phyloP scores from a whole-genome alignment of 1,140 invertebrate genomes.

The Orius insidiosus region DNA sequence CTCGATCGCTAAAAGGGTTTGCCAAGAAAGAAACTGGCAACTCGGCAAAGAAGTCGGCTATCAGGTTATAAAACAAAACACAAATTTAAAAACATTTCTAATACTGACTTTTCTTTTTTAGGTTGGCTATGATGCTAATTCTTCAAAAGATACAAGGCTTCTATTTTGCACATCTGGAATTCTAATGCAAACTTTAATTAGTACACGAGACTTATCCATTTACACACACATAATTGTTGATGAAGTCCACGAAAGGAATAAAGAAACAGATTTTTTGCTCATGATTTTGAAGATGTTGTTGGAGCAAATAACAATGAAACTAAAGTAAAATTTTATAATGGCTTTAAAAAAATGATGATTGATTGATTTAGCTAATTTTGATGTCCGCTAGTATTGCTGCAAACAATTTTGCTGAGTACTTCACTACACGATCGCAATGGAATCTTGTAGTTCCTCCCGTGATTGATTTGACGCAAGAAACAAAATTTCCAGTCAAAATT shows the following conservation, averaged over 20 bases:
- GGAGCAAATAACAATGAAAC: constrained; percentile 35
- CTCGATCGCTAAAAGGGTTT: constrained; percentile 59
- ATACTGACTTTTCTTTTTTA: constrained; percentile 23
- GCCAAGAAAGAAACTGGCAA: constrained; percentile 52
- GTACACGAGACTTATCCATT: constrained; percentile 31
- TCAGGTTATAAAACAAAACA: constrained; percentile 33
- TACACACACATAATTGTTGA: constrained; percentile 86
- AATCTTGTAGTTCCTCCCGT: constrained; percentile 27
- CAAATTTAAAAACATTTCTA: constrained; percentile 2
- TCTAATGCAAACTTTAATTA: constrained; percentile 39
- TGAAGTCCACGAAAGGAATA: constrained; percentile 87
- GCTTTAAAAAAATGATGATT: no score
- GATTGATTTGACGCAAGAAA: constrained; percentile 29
- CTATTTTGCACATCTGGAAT: constrained; percentile 70
- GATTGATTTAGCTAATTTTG: constrained; percentile 40
- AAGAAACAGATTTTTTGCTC: constrained; percentile 85
- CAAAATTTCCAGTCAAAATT: constrained; percentile 34
- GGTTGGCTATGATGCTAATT: constrained; percentile 42
- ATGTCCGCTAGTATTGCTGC: constrained; percentile 79
- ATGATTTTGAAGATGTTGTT: constrained; percentile 66
- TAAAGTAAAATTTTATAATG: constrained; percentile 11
- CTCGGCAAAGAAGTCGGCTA: constrained; percentile 68
- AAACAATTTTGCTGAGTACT: constrained; percentile 54
- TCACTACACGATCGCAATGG: constrained; percentile 34
- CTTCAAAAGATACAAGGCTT: constrained; percentile 53